Conservation (phyloP, 2,888 invertebrate species). For the Leptopilina syphax region DNA sequence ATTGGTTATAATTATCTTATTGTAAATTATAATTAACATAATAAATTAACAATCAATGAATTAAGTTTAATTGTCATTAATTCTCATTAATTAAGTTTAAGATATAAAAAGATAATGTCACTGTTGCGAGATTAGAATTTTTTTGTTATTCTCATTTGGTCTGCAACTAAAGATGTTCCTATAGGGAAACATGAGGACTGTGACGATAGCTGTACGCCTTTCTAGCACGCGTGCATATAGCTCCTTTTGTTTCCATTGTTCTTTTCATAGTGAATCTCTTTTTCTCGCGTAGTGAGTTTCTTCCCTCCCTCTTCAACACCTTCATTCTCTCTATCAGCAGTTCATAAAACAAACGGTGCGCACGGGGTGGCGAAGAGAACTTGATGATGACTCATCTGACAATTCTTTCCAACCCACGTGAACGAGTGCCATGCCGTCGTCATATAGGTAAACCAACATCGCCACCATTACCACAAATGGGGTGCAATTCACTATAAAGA, state of each 20-base stretch:
- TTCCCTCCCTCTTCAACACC: neutral
- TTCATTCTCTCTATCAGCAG: conserved; percentile 38
- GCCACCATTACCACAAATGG: conserved; percentile 11
- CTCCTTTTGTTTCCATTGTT: conserved; percentile 72
- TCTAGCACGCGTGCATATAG: conserved; percentile 63
- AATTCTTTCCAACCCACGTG: conserved; percentile 54
- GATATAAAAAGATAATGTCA: too few relatives aligned
- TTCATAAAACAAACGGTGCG: conserved; percentile 63
- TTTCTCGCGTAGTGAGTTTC: conserved; percentile 49
- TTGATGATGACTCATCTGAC: conserved; percentile 67
- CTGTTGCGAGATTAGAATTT: too few relatives aligned
- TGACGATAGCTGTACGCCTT: conserved; percentile 63
- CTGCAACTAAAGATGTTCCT: conserved; percentile 46
- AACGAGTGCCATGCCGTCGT: conserved; percentile 46
- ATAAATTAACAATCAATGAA: too few relatives aligned
- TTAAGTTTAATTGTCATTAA: too few relatives aligned
- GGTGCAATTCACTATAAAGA: conserved; percentile 9
- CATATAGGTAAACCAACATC: conserved; percentile 45
- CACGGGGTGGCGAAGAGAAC: conserved; percentile 56
- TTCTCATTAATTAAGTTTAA: too few relatives aligned
- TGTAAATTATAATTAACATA: too few relatives aligned
- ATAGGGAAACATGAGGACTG: conserved; percentile 69
- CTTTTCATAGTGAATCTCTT: conserved; percentile 60
- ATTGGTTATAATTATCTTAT: too few relatives aligned
- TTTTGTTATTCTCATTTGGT: neutral